Conservation (phyloP, 2,797 vertebrate genomes). For the Siniperca scherzeri region DNA sequence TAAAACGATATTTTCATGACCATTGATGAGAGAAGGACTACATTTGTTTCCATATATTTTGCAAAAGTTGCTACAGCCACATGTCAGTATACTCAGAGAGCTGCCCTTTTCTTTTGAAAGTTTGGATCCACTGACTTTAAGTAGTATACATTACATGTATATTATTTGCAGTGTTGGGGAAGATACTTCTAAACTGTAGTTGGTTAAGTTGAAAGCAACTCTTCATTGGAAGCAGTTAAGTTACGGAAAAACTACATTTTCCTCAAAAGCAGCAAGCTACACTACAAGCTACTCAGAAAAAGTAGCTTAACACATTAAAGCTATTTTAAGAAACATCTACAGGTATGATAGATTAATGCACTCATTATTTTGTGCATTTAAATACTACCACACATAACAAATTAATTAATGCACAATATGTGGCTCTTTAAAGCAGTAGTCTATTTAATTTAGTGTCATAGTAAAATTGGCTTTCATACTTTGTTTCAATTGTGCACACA, state of each 20-base stretch:
- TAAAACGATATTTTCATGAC: background rate
- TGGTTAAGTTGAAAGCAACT: background rate
- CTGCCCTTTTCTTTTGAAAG: background rate
- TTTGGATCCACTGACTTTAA: background rate
- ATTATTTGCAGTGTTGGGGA: background rate
- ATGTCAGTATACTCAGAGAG: background rate
- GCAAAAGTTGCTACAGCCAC: background rate
- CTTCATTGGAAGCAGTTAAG: background rate
- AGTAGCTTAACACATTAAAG: background rate
- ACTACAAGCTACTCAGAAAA: background rate
- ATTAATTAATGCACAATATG: background rate
- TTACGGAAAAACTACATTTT: no score
- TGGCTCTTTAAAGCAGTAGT: background rate
- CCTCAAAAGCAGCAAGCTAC: background rate
- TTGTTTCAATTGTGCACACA: background rate
- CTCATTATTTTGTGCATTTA: no score
- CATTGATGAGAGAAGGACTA: background rate
- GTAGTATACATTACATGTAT: background rate
- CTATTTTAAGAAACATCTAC: background rate
- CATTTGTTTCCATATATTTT: background rate
- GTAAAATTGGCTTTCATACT: background rate
- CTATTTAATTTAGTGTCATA: background rate
- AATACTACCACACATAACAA: no score
- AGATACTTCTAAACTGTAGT: background rate
- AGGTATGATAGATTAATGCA: background rate